Conservation (phyloP, 2,797 vertebrate species). For the Vespertilio murinus region DNA sequence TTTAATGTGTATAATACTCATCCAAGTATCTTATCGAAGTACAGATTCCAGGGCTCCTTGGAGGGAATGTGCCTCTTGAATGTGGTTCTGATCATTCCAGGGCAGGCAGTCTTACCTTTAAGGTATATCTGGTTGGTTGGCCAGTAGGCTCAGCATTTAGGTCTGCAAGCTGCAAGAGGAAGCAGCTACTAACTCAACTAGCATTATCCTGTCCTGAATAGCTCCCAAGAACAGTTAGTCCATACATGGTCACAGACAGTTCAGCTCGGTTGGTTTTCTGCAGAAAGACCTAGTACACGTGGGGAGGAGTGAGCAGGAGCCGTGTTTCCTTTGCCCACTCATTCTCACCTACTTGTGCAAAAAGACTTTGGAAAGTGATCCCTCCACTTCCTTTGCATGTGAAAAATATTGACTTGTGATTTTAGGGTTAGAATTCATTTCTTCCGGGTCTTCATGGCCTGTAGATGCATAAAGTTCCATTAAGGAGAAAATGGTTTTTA, state of each 20-base stretch:
- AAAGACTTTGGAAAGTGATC: background rate
- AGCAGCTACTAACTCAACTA: background rate
- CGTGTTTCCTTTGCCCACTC: background rate
- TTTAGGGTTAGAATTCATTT: constrained; percentile 48
- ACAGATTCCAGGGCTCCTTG: background rate
- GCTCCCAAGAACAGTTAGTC: background rate
- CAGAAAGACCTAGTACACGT: background rate
- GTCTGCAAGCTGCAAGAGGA: background rate
- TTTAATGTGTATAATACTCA: background rate
- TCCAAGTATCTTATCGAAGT: background rate
- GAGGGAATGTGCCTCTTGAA: background rate
- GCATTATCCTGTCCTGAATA: background rate
- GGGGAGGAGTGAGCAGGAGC: fast-evolving
- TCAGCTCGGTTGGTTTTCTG: background rate
- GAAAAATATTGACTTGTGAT: constrained; percentile 20
- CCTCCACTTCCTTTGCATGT: background rate
- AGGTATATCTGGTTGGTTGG: background rate
- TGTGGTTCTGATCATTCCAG: background rate
- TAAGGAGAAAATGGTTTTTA: constrained; percentile 39
- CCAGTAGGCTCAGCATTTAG: background rate
- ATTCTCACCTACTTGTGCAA: background rate
- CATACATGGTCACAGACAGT: background rate
- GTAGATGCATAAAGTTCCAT: background rate
- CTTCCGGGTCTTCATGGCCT: background rate
- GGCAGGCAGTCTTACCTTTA: background rate